Evolutionary conservation across 2,113 vertebrate species (phyloP), one percentile per base, ranked within the genome.

Genomic region (Mormyrus iriodes): DNA sequence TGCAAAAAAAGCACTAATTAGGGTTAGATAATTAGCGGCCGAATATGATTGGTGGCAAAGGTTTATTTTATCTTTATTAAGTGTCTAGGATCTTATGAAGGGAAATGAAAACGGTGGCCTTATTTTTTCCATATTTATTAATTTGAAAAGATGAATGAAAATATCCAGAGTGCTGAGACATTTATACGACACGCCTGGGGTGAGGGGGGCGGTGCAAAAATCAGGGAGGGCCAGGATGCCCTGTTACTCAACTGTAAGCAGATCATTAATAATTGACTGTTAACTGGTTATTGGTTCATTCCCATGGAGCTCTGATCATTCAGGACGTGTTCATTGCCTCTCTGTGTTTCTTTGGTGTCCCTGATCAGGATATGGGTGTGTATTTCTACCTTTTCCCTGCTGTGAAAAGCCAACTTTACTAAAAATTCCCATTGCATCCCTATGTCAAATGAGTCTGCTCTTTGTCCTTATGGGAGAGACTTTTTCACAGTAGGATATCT

Each of bases 1-100:
- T 69, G 61, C 61, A 69, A 69, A 69, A 61, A 69, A 69, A 69
- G n/a, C 61, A 69, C n/a, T 69, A 69, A 69, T 69, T 69, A 69
- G 27, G 61, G 61, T 31, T 12, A 69, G n/a, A 69, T n/a, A 31
- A 69, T 69, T 69, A 69, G 61, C 12, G 61, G n/a, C 61, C n/a
- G 27, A 15, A n/a, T 69, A 31, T 69, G 61, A 69, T 69, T 12
- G 61, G 61, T 69, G 27, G 61, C 10, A n/a, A 69, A 69, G 27
- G 61, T 69, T 69, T n/a, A 69, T 69, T 69, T 69, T 69, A 31
- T 65, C 61, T 69, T 69, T 69, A 69, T 69, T 69, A 69, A 10
- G 61, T 12, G n/a, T 69, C 61, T 31, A 69, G 3, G 27, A 69
- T 31, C 10, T 31, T 69, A 69, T 31, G 61, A 65, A n/a, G 61